These are phyloP conservation scores for Nephrotoma flavescens DNA, from an alignment of 2,888 invertebrate species.

Conservation along the genomic window DNA sequence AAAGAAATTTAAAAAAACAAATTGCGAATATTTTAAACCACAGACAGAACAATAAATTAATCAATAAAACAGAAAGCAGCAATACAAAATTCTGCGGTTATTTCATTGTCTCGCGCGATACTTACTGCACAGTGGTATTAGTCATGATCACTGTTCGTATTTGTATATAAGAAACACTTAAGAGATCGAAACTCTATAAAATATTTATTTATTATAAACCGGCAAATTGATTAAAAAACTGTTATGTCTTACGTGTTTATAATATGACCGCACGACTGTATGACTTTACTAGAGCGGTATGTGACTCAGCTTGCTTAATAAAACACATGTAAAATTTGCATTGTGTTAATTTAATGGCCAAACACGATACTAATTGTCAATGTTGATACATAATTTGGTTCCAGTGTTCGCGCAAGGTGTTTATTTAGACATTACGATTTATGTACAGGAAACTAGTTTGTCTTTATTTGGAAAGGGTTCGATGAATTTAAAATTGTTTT, in stretches of 20 bases:
- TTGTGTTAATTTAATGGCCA: neutral
- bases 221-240: neutral
- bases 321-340: neutral
- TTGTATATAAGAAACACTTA: too few relatives aligned
- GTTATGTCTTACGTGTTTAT: neutral
- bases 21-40: neutral
- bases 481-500: too few relatives aligned
- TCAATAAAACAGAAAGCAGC: neutral
- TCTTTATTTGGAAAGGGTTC: too few relatives aligned
- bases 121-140: neutral
- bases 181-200: too few relatives aligned
- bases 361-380: neutral
- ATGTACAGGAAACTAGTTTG: too few relatives aligned
- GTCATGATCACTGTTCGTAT: neutral
- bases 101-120: neutral
- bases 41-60: neutral
- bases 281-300: neutral
- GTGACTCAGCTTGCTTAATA: neutral
- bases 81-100: neutral
- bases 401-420: too few relatives aligned
- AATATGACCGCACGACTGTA: neutral
- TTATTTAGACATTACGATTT: too few relatives aligned
- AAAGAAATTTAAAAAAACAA: neutral
- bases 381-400: too few relatives aligned
- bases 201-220: neutral